phyloP scores from a whole-genome alignment of 35 echinoderm and acorn worm species.

The Amphiura filiformis region DNA sequence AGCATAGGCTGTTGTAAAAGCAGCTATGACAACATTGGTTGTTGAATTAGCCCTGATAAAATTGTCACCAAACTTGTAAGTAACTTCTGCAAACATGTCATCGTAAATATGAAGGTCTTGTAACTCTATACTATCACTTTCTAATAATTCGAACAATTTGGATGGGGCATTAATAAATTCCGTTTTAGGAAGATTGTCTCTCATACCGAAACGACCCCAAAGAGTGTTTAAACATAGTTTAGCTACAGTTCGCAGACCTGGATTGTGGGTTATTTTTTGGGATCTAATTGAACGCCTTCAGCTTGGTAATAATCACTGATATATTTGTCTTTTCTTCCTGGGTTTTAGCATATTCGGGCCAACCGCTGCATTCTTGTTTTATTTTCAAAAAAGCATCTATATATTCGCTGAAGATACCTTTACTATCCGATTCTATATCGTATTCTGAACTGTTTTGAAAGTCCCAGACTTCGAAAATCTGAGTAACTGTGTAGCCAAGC shows the following conservation, averaged over 20 bases:
- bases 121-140: background rate
- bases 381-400: constrained; percentile 50
- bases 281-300: constrained; percentile 23
- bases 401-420: constrained; percentile 41
- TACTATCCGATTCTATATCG: background rate
- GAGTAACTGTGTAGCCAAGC: constrained; percentile 40
- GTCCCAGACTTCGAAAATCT: constrained; percentile 52
- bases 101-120: background rate
- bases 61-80: background rate
- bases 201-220: constrained; percentile 35
- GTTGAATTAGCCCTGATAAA: constrained; percentile 8
- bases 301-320: constrained; percentile 20
- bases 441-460: constrained; percentile 21
- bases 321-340: constrained; percentile 12
- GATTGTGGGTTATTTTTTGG: constrained; percentile 29
- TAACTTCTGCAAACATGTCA: background rate
- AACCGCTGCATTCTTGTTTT: constrained; percentile 28
- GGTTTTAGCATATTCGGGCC: background rate
- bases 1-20: constrained; percentile 57
- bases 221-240: constrained; percentile 40
- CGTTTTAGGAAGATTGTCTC: constrained; percentile 3
- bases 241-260: constrained; percentile 10
- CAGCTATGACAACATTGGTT: constrained; percentile 59
- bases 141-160: background rate
- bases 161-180: background rate